phyloP scores from a whole-genome alignment of 1,140 invertebrate genomes.

The Drosophila takahashii region DNA sequence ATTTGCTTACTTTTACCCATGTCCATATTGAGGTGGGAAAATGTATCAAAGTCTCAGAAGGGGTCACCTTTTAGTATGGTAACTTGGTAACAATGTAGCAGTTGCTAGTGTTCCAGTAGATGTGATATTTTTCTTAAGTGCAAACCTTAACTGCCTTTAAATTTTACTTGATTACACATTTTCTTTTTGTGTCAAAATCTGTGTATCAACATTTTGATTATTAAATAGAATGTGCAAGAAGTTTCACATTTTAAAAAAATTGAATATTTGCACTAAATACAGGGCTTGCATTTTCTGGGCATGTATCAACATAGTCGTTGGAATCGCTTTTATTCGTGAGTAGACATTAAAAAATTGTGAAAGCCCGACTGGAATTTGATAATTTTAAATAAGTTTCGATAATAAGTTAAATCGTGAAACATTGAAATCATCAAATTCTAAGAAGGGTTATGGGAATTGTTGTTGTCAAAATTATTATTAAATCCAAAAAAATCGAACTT shows the following conservation, averaged over 20 bases:
- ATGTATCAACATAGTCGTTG: slow-evolving; percentile 2
- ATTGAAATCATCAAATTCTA: neutral
- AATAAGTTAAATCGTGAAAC: neutral
- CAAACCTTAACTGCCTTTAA: no score
- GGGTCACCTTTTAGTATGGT: no score
- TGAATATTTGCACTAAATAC: slow-evolving; percentile 10
- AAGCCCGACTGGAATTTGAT: no score
- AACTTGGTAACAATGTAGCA: slow-evolving; percentile 6
- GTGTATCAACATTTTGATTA: neutral
- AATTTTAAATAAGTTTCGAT: neutral
- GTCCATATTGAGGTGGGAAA: slow-evolving; percentile 4
- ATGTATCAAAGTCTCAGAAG: slow-evolving; percentile 10
- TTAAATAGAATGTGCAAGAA: slow-evolving; percentile 6
- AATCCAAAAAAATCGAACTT: neutral
- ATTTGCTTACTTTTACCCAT: slow-evolving; percentile 42
- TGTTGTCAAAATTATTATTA: neutral
- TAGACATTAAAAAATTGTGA: neutral
- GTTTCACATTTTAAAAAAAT: neutral
- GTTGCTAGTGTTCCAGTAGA: neutral
- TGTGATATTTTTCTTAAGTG: no score
- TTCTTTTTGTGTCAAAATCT: slow-evolving; percentile 10
- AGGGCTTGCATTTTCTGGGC: slow-evolving; percentile 23
- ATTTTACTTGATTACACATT: neutral
- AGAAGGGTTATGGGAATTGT: neutral
- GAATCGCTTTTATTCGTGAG: slow-evolving; percentile 8